Base-by-base conservation (phyloP, 1,140 invertebrate genomes). In the Ctenoplectra terminalis region DNA sequence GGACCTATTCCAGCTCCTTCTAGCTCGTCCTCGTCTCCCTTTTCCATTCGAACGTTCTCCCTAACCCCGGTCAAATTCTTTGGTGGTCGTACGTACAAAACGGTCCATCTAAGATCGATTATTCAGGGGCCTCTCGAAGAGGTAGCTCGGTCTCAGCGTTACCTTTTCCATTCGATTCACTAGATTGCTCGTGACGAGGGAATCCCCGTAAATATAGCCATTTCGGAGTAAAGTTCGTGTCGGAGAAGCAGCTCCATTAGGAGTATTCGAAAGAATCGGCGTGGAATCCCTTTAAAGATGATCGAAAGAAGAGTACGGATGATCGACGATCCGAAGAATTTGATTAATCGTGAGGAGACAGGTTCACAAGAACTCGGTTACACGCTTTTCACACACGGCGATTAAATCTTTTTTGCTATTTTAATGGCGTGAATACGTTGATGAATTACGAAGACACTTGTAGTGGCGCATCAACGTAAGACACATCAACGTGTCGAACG, bases 41-140 rank as follows among this genome's bases (percentile, higher is more conserved):
- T n/a, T 29, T 31, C 23, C 50, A 23, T 3, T 13, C 50, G 34
- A 52, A 13, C 23, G 9, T 29, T n/a, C 11, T 15, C 15, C 37
- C 43, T n/a, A 50, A 58, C 20, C 26, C 43, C 20, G 29, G 67
- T 50, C 56, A 29, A 40, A 87, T 87, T 84, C 88, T 76, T 88
- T 31, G 86, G 88, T 84, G 84, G 84, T 87, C 86, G 78, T 26
- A 56, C 52, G 54, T 72, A 81, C 78, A 84, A 87, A 88, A 85
- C 34, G 69, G 56, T 43, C 56, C 40, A 58, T 69, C 40, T 43
- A 26, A 61, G 34, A 83, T 84, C 86, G 74, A 86, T 88, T 80
- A 88, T 84, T 31, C 75, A 43, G 54, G 31, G 56, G 66, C 11
- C n/a, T 69, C 73, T 63, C 48, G 48, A 67, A 54, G 29, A 26